Conservation (phyloP, 2,888 invertebrate genomes). For the Nomada hirtipes region DNA sequence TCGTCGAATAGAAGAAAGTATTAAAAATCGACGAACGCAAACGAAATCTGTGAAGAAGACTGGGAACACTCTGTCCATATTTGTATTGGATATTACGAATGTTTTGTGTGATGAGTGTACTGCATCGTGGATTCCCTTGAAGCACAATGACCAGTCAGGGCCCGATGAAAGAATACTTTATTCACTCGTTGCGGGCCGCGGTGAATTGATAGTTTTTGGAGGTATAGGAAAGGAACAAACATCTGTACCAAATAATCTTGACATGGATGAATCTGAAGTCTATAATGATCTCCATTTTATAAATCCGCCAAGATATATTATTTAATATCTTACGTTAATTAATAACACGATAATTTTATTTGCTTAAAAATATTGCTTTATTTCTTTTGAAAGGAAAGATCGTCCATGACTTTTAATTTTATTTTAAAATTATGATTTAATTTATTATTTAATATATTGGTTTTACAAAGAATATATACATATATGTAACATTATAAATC, state of each 20-base stretch:
- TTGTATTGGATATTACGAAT: constrained; percentile 93
- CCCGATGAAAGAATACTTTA: constrained; percentile 97
- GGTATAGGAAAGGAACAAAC: constrained; percentile 94
- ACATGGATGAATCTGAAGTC: constrained; percentile 80
- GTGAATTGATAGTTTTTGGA: constrained; percentile 98
- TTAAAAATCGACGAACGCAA: constrained; percentile 81
- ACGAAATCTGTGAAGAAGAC: constrained; percentile 86
- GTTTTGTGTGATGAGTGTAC: constrained; percentile 88
- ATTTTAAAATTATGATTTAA: constrained; percentile 12
- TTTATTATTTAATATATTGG: constrained; percentile 11
- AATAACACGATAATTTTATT: constrained; percentile 35
- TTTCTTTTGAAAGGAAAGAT: constrained; percentile 9
- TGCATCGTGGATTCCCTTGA: constrained; percentile 90
- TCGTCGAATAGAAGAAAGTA: constrained; percentile 88
- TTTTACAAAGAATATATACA: constrained; percentile 10
- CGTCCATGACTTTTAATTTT: not conserved
- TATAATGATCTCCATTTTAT: constrained; percentile 83
- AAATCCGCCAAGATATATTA: constrained; percentile 80
- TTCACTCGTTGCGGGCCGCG: constrained; percentile 94
- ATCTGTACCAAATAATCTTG: constrained; percentile 84
- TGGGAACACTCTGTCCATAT: constrained; percentile 91
- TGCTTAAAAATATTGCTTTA: constrained; percentile 25
- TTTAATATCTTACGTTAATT: constrained; percentile 70
- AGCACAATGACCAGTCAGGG: constrained; percentile 88
- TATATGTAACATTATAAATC: constrained; percentile 23